Conservation (phyloP, 1,140 invertebrate genomes). For the Diorhabda elongata region DNA sequence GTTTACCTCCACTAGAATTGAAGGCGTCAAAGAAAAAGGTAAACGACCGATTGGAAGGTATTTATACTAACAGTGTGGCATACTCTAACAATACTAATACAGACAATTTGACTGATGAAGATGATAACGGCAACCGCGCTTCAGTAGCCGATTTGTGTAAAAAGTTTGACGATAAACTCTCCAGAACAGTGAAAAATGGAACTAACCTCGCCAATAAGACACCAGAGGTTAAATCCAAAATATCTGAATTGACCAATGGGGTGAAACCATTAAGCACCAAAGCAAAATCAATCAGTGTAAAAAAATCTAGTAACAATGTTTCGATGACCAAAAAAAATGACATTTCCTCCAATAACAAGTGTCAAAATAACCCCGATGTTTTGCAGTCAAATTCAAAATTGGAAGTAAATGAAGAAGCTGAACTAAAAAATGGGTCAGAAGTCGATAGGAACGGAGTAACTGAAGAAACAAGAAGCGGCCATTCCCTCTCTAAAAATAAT, state of each 20-base stretch:
- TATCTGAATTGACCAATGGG: conserved; percentile 17
- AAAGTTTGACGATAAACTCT: conserved; percentile 50
- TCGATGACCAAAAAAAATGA: conserved; percentile 11
- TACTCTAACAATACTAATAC: conserved; percentile 31
- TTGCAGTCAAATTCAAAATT: conserved; percentile 23
- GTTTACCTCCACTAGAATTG: conserved; percentile 44
- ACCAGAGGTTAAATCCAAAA: conserved; percentile 27
- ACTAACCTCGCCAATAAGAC: conserved; percentile 19
- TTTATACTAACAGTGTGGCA: conserved; percentile 22
- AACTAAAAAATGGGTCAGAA: conserved; percentile 22
- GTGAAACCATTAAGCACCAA: conserved; percentile 12
- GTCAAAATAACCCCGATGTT: conserved; percentile 21
- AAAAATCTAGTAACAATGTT: conserved; percentile 23
- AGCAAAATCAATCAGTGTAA: conserved; percentile 7
- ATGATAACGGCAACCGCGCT: conserved; percentile 54
- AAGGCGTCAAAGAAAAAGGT: conserved; percentile 46
- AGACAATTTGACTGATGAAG: conserved; percentile 43
- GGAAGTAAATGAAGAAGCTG: conserved; percentile 26
- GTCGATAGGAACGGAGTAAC: conserved; percentile 22
- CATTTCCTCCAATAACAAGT: conserved; percentile 5
- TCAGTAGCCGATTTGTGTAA: conserved; percentile 55
- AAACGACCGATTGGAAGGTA: conserved; percentile 26
- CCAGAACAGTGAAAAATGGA: conserved; percentile 12
- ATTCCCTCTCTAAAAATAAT: conserved; percentile 13
- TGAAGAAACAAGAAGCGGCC: too few species aligned